A percentile compares a stretch with the other conserved stretches of the same genome.
Evolutionary conservation across 2,888 invertebrate genomes (phyloP).

Genomic region (Odontomyia ornata): DNA sequence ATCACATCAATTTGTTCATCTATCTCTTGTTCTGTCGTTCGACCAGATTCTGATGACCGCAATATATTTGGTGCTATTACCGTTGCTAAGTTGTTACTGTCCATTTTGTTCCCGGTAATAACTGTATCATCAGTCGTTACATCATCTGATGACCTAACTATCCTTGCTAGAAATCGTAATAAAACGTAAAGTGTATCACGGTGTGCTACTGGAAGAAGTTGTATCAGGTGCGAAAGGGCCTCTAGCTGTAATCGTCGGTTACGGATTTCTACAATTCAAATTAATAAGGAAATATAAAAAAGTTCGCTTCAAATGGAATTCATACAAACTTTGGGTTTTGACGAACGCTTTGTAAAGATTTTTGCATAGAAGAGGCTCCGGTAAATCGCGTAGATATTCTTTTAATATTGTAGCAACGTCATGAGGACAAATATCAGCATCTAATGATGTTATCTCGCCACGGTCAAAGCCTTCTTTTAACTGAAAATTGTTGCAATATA

Average conservation of each 20-base stretch:
- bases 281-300: constrained; percentile 24
- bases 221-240: constrained; percentile 83
- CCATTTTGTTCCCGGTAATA: constrained; percentile 87
- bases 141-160: constrained; percentile 59
- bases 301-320: neutral
- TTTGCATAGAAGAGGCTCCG: constrained; percentile 89
- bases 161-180: constrained; percentile 79
- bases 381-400: constrained; percentile 91
- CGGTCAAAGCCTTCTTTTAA: constrained; percentile 83
- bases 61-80: constrained; percentile 94
- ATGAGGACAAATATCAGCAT: constrained; percentile 86
- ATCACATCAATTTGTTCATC: constrained; percentile 89
- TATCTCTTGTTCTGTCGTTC: constrained; percentile 58
- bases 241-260: constrained; percentile 84
- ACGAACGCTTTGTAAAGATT: constrained; percentile 91
- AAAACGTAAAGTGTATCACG: constrained; percentile 84
- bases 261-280: constrained; percentile 72
- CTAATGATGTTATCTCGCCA: constrained; percentile 76
- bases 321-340: constrained; percentile 83
- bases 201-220: constrained; percentile 85
- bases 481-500: neutral
- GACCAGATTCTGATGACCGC: constrained; percentile 69
- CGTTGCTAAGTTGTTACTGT: constrained; percentile 89
- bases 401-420: constrained; percentile 93
- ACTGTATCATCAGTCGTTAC: constrained; percentile 54